phyloP scores from a whole-genome alignment of 2,113 vertebrate genomes.

The Hippocampus abdominalis region DNA sequence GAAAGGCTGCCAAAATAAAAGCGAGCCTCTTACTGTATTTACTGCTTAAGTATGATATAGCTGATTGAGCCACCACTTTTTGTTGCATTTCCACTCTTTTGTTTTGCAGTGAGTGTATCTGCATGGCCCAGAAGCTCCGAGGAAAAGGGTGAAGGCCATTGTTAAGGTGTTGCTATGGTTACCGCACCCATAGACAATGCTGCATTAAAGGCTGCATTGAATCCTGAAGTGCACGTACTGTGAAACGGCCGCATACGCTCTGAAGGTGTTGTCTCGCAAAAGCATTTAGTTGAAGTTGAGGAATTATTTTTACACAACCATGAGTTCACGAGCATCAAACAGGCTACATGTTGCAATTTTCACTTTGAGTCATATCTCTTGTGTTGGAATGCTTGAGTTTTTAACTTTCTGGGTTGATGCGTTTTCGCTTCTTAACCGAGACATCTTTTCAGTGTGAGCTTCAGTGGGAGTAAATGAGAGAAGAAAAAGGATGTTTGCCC shows the following conservation, averaged over 20 bases:
- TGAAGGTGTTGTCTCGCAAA: no score
- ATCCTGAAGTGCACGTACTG: neutral
- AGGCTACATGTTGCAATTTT: neutral
- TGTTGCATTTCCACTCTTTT: neutral
- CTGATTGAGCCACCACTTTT: no score
- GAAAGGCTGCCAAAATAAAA: neutral
- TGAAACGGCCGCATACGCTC: no score
- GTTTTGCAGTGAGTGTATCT: conserved; percentile 10
- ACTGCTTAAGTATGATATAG: neutral
- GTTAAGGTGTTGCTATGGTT: conserved; percentile 4
- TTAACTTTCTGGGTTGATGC: neutral
- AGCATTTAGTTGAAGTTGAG: neutral
- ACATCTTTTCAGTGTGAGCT: neutral
- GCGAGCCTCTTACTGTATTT: neutral
- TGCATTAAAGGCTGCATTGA: neutral
- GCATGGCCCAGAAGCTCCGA: conserved; percentile 4
- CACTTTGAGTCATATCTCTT: neutral
- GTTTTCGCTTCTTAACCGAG: neutral
- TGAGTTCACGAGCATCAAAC: neutral
- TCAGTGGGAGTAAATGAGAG: conserved; percentile 13
- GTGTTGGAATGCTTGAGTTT: neutral
- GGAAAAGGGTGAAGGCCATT: conserved; percentile 29
- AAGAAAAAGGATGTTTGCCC: conserved; percentile 46
- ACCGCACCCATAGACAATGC: neutral
- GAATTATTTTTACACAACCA: neutral